phyloP scores from a whole-genome alignment of 2,113 vertebrate genomes.

The Manacus vitellinus region DNA sequence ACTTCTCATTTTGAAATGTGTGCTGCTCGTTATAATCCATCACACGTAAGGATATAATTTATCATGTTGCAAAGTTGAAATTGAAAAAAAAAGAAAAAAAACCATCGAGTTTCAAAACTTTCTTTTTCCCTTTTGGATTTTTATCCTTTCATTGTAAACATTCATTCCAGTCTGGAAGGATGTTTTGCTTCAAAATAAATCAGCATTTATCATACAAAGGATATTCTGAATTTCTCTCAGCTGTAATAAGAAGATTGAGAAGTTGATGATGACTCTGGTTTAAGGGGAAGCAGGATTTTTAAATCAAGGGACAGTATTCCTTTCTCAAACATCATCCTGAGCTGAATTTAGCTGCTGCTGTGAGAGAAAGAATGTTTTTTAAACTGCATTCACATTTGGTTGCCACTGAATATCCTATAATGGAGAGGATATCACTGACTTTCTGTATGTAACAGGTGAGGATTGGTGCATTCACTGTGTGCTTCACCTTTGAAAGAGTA shows the following conservation, averaged over 20 bases:
- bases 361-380: neutral
- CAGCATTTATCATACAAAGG: neutral
- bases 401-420: neutral
- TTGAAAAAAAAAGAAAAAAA: neutral
- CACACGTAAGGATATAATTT: conserved; percentile 33
- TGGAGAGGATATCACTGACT: neutral
- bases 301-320: neutral
- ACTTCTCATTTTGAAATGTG: conserved; percentile 55
- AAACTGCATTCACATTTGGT: neutral
- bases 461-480: neutral
- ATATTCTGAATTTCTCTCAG: neutral
- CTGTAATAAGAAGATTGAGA: neutral
- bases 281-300: neutral
- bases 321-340: neutral
- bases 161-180: neutral
- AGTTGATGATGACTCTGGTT: neutral
- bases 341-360: neutral
- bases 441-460: neutral
- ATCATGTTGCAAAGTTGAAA: conserved; percentile 9
- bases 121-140: neutral
- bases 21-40: neutral
- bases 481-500: neutral
- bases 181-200: neutral
- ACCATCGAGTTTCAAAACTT: conserved; percentile 2
- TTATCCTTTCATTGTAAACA: neutral